These are phyloP conservation scores for Rhea americana DNA, from an alignment of 2,113 vertebrate species.

Conservation along the genomic window DNA sequence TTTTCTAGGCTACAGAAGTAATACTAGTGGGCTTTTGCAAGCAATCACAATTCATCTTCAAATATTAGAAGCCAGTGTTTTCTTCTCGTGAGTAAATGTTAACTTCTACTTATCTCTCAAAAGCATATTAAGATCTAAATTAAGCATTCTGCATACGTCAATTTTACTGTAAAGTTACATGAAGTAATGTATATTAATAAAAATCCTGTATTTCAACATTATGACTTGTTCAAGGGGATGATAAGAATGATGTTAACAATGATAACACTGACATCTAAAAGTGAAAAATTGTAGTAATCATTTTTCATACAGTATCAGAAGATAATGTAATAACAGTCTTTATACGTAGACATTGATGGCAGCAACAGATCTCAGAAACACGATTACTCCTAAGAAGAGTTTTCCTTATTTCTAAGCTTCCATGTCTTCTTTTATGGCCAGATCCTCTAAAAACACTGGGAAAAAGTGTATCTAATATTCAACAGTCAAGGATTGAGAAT, in stretches of 20 bases:
- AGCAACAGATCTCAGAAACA: background rate
- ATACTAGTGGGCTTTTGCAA: background rate
- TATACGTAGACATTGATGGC: background rate
- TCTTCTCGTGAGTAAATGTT: background rate
- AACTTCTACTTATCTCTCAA: background rate
- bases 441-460: background rate
- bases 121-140: conserved; percentile 15
- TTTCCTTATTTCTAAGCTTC: background rate
- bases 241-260: background rate
- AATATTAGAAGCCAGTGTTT: background rate
- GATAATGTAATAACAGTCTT: background rate
- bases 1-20: background rate
- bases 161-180: background rate
- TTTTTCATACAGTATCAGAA: background rate
- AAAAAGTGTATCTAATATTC: rapidly evolving
- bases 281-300: background rate
- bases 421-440: background rate
- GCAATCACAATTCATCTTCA: background rate
- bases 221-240: background rate
- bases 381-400: background rate
- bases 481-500: background rate
- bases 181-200: background rate
- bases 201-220: background rate
- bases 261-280: background rate
- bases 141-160: background rate